phyloP scores from a whole-genome alignment of 2,113 vertebrate genomes.

The Xyliphius kryptos region DNA sequence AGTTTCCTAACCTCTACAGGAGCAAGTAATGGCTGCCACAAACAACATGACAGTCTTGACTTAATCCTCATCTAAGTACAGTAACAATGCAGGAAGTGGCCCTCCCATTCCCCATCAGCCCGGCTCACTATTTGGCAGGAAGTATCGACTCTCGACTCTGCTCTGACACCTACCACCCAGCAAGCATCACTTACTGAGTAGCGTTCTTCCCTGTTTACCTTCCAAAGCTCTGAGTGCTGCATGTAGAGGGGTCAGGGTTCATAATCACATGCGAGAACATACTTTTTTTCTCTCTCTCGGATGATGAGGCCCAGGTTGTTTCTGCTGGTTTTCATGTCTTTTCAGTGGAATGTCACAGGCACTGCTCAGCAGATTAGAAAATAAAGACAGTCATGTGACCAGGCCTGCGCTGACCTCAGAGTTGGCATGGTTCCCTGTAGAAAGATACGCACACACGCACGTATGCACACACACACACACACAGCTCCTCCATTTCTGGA shows the following conservation, averaged over 20 bases:
- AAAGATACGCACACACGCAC: constrained; percentile 19
- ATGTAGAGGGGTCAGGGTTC: not conserved
- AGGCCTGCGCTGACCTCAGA: constrained; percentile 40
- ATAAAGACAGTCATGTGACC: constrained; percentile 45
- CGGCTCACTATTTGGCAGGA: constrained; percentile 73
- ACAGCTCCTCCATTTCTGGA: constrained; percentile 33
- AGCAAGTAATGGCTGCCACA: constrained; percentile 53
- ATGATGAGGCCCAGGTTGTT: constrained; percentile 4
- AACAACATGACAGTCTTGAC: constrained; percentile 61
- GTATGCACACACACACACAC: constrained; percentile 5
- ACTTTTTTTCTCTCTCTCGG: not conserved
- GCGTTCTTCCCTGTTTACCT: not conserved
- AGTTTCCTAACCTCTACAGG: constrained; percentile 20
- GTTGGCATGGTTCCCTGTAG: constrained; percentile 40
- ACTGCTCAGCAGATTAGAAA: constrained; percentile 38
- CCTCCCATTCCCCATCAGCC: constrained; percentile 61
- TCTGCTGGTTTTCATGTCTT: constrained; percentile 35
- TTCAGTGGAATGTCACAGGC: constrained; percentile 44
- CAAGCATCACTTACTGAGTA: constrained; percentile 39
- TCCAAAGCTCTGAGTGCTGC: not conserved
- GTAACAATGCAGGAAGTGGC: constrained; percentile 71
- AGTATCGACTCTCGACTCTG: constrained; percentile 55
- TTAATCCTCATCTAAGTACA: constrained; percentile 65
- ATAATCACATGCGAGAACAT: not conserved
- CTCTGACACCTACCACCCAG: constrained; percentile 56